Percentiles rank a stretch among this genome's conserved stretches.
These are phyloP conservation scores for Glossosoma conforme DNA, from an alignment of 1,140 invertebrate genomes.

Conservation along the genomic window DNA sequence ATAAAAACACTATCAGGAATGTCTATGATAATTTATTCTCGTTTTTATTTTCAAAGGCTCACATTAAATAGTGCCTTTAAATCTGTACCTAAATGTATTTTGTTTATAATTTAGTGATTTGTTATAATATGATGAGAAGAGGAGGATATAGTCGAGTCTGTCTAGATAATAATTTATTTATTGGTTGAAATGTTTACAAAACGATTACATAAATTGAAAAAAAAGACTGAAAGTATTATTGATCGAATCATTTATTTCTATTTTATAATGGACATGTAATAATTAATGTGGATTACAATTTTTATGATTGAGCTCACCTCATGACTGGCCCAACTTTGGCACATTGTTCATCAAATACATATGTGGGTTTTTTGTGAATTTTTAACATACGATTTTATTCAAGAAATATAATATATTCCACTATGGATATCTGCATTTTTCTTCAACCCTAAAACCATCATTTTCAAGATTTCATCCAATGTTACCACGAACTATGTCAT, in stretches of 20 bases:
- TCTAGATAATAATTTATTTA: constrained; percentile 22
- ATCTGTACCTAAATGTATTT: constrained; percentile 7
- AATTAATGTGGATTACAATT: not conserved
- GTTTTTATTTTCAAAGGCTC: constrained; percentile 11
- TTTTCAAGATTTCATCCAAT: not conserved
- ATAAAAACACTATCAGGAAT: too few species aligned
- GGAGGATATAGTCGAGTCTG: constrained; percentile 8
- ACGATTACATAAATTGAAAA: constrained; percentile 21
- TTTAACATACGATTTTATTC: constrained; percentile 13
- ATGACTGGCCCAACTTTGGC: constrained; percentile 23
- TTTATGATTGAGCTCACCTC: not conserved
- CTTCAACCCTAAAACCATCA: not conserved
- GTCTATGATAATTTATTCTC: too few species aligned
- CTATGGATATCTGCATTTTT: constrained; percentile 2
- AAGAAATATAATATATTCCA: constrained; percentile 20
- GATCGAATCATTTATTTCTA: constrained; percentile 19
- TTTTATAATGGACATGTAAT: not conserved
- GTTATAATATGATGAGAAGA: not conserved
- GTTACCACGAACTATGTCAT: too few species aligned
- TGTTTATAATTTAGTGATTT: constrained; percentile 3
- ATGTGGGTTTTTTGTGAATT: constrained; percentile 14
- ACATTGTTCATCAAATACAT: constrained; percentile 10
- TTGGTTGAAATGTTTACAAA: constrained; percentile 24
- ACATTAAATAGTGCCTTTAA: constrained; percentile 7
- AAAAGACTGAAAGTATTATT: constrained; percentile 25